These are phyloP conservation scores for Ligdia adustata DNA, from an alignment of 2,888 invertebrate species.

Conservation along the genomic window DNA sequence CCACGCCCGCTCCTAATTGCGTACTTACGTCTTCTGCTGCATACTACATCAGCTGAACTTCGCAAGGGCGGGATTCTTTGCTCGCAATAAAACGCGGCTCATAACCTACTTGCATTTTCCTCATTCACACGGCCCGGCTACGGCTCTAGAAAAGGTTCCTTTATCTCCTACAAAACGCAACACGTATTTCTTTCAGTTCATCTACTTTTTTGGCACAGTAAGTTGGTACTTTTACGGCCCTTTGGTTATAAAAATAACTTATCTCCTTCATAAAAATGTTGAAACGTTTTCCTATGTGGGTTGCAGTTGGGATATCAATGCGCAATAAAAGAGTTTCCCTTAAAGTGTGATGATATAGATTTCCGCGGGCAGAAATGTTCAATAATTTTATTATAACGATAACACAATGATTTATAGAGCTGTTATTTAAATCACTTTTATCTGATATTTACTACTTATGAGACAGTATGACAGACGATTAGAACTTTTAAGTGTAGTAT, in stretches of 20 bases:
- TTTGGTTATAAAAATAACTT: slow-evolving; percentile 34
- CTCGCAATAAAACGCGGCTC: slow-evolving; percentile 28
- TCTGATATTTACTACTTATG: too few species aligned
- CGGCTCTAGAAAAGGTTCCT: slow-evolving; percentile 19
- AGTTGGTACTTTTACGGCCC: slow-evolving; percentile 26
- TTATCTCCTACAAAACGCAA: slow-evolving; percentile 28
- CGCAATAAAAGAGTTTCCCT: slow-evolving; percentile 18
- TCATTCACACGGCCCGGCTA: slow-evolving; percentile 25
- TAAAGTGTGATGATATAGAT: slow-evolving; percentile 10
- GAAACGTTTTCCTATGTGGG: slow-evolving; percentile 25
- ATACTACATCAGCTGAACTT: slow-evolving; percentile 30
- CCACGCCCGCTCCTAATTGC: slow-evolving; percentile 32
- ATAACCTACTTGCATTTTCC: slow-evolving; percentile 29
- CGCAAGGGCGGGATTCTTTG: slow-evolving; percentile 27
- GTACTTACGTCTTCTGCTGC: slow-evolving; percentile 35
- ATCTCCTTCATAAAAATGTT: slow-evolving; percentile 33
- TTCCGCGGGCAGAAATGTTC: not conserved
- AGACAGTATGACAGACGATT: too few species aligned
- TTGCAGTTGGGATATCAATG: slow-evolving; percentile 21
- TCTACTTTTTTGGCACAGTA: slow-evolving; percentile 22
- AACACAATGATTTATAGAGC: too few species aligned
- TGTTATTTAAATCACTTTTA: too few species aligned
- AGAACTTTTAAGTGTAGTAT: too few species aligned
- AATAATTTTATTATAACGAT: too few species aligned
- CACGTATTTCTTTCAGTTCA: slow-evolving; percentile 36